Evolutionary conservation across 2,888 invertebrate genomes (phyloP), one percentile per base, ranked within the genome.

Genomic region (Pharmacophagus antenor): DNA sequence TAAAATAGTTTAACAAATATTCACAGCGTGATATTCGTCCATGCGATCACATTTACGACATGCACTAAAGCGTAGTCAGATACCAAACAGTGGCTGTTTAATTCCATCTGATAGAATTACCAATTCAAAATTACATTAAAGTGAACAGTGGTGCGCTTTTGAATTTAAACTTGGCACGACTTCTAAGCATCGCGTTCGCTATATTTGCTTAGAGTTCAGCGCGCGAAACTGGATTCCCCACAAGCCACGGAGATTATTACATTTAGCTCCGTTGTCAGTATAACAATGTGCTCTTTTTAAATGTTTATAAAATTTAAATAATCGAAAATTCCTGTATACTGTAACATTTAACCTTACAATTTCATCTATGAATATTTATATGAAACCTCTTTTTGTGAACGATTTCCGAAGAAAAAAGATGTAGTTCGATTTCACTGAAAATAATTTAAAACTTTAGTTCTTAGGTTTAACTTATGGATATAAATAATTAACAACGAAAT

Each of bases 91-190:
- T 65, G 60, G 51, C 53, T 49, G 52, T 65, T 64, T 66, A 63
- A 65, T 66, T 64, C 63, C 61, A 67, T 66, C 63, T 62, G 66
- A 65, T 65, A 58, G 62, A 63, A 67, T 69, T 69, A 67, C 68
- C 68, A 68, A 67, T 67, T 64, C 67, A 67, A 64, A 67, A 70
- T 70, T 66, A 69, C 61, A 61, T 65, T 63, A 62, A 65, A 54
- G 62, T 49, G 67, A 65, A 66, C 67, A 65, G 54, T 64, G 65
- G 65, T 59, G 63, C 64, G 66, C 66, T 67, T 69, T 64, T 68
- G 67, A 69, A 67, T 69, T 68, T 67, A 66, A 76, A 74, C 80
- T 67, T 71, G 74, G 71, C 81, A 80, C 75, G 79, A 81, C 78
- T 79, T 68, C 73, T 74, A 73, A 73, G 58, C 58, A 55, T 58